Conservation (phyloP, 2,888 invertebrate genomes). For the Merodon equestris region DNA sequence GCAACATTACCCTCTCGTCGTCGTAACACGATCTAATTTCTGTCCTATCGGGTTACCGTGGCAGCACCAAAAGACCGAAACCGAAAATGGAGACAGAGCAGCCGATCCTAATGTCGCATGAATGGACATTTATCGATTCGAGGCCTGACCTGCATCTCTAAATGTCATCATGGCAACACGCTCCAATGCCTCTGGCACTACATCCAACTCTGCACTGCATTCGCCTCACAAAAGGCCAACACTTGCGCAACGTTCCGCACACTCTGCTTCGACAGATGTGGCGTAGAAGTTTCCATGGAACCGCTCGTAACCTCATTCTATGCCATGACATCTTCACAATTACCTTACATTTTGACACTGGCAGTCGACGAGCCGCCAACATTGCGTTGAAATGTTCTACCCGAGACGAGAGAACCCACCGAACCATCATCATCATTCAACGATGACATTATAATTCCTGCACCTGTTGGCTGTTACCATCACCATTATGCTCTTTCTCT, state of each 20-base stretch:
- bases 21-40: constrained; percentile 63
- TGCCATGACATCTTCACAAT: constrained; percentile 65
- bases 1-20: constrained; percentile 6
- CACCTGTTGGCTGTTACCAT: constrained; percentile 39
- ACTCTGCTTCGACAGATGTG: neutral
- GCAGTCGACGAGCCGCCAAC: constrained; percentile 12
- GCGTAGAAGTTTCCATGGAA: neutral
- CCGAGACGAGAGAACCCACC: constrained; percentile 38
- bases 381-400: constrained; percentile 59
- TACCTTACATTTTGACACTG: constrained; percentile 63
- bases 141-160: constrained; percentile 49
- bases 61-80: constrained; percentile 39
- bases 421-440: constrained; percentile 62
- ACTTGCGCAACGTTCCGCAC: constrained; percentile 33
- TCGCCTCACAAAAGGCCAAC: constrained; percentile 39
- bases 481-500: neutral
- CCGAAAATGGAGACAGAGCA: no score
- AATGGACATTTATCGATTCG: constrained; percentile 63
- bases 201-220: neutral
- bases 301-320: neutral
- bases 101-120: constrained; percentile 47
- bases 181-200: constrained; percentile 25
- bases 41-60: constrained; percentile 54
- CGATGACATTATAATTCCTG: constrained; percentile 67
- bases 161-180: constrained; percentile 50